Conservation (phyloP, 2,888 invertebrate genomes). For the Drosophila quinaria region DNA sequence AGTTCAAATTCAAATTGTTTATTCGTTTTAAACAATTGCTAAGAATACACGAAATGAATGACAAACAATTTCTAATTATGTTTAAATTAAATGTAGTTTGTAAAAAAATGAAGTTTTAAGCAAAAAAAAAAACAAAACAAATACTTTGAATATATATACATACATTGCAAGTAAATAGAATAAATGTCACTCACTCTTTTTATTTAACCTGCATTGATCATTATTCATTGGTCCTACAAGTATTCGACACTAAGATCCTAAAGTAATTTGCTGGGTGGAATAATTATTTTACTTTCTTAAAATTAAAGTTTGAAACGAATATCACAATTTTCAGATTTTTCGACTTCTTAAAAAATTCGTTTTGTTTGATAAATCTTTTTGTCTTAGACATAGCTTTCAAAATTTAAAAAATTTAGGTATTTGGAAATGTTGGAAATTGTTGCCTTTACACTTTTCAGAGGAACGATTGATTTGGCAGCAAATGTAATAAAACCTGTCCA, state of each 20-base stretch:
- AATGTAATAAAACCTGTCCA: constrained; percentile 33
- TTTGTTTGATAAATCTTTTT: background rate
- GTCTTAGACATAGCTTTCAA: constrained; percentile 7
- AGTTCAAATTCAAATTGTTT: constrained; percentile 67
- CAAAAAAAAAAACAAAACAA: constrained; percentile 52
- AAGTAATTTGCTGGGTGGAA: too few species aligned
- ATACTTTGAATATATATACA: constrained; percentile 78
- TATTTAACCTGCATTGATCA: constrained; percentile 59
- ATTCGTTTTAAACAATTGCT: constrained; percentile 51
- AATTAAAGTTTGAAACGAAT: too few species aligned
- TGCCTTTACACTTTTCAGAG: constrained; percentile 34
- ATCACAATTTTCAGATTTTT: too few species aligned
- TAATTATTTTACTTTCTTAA: too few species aligned
- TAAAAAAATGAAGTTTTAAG: constrained; percentile 76
- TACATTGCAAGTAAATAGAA: constrained; percentile 81
- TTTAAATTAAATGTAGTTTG: constrained; percentile 78
- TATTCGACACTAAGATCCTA: background rate
- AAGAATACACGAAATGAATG: constrained; percentile 70
- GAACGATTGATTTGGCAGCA: constrained; percentile 30
- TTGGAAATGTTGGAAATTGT: constrained; percentile 43
- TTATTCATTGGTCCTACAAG: constrained; percentile 8
- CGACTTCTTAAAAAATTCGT: background rate
- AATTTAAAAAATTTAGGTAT: constrained; percentile 1
- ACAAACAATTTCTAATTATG: constrained; percentile 68
- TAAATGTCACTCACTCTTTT: constrained; percentile 79